These are phyloP conservation scores for Pogona vitticeps DNA, from an alignment of 2,113 vertebrate species.

Conservation along the genomic window DNA sequence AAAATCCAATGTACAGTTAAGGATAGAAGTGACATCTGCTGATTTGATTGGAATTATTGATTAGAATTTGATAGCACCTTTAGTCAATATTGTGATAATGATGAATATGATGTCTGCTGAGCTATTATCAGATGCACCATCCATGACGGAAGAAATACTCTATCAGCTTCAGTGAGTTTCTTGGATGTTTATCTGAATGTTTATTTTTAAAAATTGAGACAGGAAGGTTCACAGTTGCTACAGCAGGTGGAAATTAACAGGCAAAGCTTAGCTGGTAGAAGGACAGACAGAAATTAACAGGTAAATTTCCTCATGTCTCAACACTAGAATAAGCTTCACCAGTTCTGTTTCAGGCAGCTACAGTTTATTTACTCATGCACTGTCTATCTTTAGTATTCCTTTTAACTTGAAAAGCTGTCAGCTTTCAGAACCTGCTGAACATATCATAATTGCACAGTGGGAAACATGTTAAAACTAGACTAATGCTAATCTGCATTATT, in stretches of 20 bases:
- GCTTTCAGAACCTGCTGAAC: too few species aligned
- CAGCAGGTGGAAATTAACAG: background rate
- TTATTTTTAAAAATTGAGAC: background rate
- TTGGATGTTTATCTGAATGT: background rate
- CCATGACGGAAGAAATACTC: background rate
- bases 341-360: background rate
- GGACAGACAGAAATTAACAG: background rate
- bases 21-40: constrained; percentile 28
- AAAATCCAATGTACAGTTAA: constrained; percentile 61
- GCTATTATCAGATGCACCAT: background rate
- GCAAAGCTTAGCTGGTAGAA: background rate
- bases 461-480: too few species aligned
- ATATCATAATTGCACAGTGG: background rate
- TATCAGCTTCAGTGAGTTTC: background rate
- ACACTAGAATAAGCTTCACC: background rate
- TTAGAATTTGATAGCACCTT: constrained; percentile 42
- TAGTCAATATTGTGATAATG: background rate
- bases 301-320: background rate
- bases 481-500: background rate
- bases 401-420: background rate
- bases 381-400: background rate
- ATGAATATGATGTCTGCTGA: background rate
- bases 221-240: background rate
- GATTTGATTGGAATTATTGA: constrained; percentile 24
- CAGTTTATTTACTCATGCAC: background rate